These are phyloP conservation scores for Meriones psammophilus DNA, from an alignment of 2,797 vertebrate species.

Conservation along the genomic window DNA sequence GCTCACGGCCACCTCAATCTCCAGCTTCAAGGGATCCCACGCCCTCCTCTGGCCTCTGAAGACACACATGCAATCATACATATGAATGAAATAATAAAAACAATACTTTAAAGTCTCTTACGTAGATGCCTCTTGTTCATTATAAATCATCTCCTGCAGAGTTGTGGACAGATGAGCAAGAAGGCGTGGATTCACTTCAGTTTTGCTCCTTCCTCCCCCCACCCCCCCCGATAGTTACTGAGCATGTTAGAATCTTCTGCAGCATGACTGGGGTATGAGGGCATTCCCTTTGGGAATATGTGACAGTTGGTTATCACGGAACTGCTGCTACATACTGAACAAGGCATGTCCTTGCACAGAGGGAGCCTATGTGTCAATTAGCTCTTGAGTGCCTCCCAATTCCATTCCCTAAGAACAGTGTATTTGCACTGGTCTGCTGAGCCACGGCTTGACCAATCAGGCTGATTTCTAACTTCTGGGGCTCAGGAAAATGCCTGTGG, in stretches of 20 bases:
- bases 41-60: not conserved
- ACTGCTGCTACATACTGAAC: not conserved
- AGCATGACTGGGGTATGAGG: no score
- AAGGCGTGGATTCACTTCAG: not conserved
- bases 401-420: not conserved
- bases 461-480: not conserved
- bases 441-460: not conserved
- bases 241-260: not conserved
- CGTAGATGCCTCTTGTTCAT: not conserved
- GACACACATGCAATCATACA: not conserved
- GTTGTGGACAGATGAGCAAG: not conserved
- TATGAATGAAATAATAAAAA: not conserved
- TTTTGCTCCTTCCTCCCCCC: not conserved
- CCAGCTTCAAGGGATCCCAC: not conserved
- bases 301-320: not conserved
- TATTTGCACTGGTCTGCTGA: not conserved
- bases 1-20: not conserved
- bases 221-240: not conserved
- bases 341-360: constrained; percentile 1
- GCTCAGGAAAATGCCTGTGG: accelerated
- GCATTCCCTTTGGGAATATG: not conserved
- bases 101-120: not conserved
- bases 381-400: not conserved
- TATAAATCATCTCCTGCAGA: constrained; percentile 41
- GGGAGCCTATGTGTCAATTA: not conserved